phyloP scores from a whole-genome alignment of 2,888 invertebrate species.

The Euplexia lucipara region DNA sequence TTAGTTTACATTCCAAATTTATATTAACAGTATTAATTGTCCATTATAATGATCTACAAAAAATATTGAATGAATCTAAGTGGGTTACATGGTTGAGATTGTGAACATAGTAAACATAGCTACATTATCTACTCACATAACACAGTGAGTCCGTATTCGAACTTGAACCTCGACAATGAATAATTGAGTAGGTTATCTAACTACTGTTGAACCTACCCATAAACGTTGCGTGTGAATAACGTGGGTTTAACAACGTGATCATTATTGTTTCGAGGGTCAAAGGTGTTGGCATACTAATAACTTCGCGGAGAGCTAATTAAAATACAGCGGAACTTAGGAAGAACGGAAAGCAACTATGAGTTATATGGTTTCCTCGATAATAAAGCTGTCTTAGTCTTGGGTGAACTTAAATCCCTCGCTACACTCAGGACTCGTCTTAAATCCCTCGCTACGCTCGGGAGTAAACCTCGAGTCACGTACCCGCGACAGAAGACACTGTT shows the following conservation, averaged over 20 bases:
- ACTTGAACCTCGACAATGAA: constrained; percentile 77
- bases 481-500: too few species aligned
- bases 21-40: too few species aligned
- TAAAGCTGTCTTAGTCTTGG: too few species aligned
- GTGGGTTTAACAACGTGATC: constrained; percentile 74
- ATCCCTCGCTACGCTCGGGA: too few species aligned
- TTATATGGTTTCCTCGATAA: too few species aligned
- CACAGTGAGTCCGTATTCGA: constrained; percentile 24
- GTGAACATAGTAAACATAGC: neutral
- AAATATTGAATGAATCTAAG: constrained; percentile 4
- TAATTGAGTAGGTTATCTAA: constrained; percentile 52
- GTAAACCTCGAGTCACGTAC: too few species aligned
- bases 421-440: too few species aligned
- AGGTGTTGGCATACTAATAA: constrained; percentile 51
- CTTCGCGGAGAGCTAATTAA: constrained; percentile 55
- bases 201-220: constrained; percentile 66
- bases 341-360: constrained; percentile 33
- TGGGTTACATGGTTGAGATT: neutral
- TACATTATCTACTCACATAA: neutral
- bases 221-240: constrained; percentile 79
- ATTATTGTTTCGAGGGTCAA: constrained; percentile 84
- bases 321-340: constrained; percentile 35
- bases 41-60: too few species aligned
- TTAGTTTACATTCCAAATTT: too few species aligned
- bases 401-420: too few species aligned